Conservation (phyloP, 2,888 invertebrate genomes). For the Agapetus fuscipes region DNA sequence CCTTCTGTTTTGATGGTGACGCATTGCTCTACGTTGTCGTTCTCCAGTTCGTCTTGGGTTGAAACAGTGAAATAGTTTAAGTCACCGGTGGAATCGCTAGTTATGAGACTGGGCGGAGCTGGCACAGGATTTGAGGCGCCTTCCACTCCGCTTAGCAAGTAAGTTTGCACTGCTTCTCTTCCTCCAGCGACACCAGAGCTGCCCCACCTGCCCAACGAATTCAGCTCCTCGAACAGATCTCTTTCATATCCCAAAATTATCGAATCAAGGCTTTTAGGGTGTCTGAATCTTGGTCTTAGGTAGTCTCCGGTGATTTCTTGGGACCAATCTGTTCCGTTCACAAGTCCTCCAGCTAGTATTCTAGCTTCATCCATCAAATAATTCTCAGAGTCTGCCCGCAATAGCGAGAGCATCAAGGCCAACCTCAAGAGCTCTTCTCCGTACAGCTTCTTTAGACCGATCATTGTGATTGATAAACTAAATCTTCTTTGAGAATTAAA, state of each 20-base stretch:
- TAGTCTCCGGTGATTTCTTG: conserved; percentile 46
- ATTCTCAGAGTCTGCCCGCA: conserved; percentile 66
- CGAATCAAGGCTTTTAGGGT: conserved; percentile 64
- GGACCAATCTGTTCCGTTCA: conserved; percentile 62
- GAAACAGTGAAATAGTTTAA: conserved; percentile 6
- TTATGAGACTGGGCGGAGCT: background rate
- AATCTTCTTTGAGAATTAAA: too few species aligned
- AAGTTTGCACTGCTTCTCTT: conserved; percentile 14
- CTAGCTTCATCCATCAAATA: conserved; percentile 50
- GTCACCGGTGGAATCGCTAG: background rate
- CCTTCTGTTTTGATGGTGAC: conserved; percentile 19
- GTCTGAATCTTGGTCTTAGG: conserved; percentile 52
- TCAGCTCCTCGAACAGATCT: conserved; percentile 62
- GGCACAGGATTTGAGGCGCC: conserved; percentile 1
- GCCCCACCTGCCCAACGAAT: conserved; percentile 53
- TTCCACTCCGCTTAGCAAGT: conserved; percentile 20
- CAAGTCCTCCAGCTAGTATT: conserved; percentile 48
- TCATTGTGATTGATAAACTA: too few species aligned
- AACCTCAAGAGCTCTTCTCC: conserved; percentile 74
- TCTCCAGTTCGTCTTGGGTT: conserved; percentile 13
- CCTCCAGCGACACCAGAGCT: conserved; percentile 25
- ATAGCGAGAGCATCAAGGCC: conserved; percentile 68
- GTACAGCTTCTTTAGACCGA: conserved; percentile 73
- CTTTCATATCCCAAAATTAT: conserved; percentile 61
- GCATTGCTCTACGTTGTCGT: conserved; percentile 18